phyloP scores from a whole-genome alignment of 2,888 invertebrate genomes.

The Sipha maydis region DNA sequence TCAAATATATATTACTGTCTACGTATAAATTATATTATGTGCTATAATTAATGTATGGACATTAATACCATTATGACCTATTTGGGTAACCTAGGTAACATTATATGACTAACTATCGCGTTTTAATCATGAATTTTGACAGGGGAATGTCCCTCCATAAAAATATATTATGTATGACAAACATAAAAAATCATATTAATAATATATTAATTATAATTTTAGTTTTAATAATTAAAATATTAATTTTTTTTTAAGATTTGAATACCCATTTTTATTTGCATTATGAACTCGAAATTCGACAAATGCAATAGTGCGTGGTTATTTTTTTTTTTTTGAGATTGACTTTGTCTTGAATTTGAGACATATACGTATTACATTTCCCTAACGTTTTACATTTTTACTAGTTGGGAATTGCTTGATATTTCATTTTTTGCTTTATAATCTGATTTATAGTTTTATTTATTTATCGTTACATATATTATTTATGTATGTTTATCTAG shows the following conservation, averaged over 20 bases:
- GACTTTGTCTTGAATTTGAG: too few relatives aligned
- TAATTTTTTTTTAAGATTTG: background rate
- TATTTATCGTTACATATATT: background rate
- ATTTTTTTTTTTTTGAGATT: too few relatives aligned
- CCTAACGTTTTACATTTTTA: background rate
- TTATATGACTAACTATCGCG: background rate
- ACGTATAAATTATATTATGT: background rate
- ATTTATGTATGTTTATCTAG: background rate
- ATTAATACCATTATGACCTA: too few relatives aligned
- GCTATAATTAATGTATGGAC: too few relatives aligned
- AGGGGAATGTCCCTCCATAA: background rate
- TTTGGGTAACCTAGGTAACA: too few relatives aligned
- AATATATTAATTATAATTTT: background rate
- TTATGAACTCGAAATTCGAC: background rate
- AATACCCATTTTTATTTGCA: background rate
- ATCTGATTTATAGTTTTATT: background rate
- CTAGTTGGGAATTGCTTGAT: background rate
- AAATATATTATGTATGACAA: background rate
- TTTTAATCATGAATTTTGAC: background rate
- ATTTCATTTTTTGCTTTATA: background rate
- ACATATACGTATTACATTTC: background rate
- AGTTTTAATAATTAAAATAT: background rate
- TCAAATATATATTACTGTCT: background rate
- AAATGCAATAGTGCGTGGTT: too few relatives aligned
- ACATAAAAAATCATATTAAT: background rate